Conservation (phyloP, 2,888 invertebrate genomes). For the Eilema caniola region DNA sequence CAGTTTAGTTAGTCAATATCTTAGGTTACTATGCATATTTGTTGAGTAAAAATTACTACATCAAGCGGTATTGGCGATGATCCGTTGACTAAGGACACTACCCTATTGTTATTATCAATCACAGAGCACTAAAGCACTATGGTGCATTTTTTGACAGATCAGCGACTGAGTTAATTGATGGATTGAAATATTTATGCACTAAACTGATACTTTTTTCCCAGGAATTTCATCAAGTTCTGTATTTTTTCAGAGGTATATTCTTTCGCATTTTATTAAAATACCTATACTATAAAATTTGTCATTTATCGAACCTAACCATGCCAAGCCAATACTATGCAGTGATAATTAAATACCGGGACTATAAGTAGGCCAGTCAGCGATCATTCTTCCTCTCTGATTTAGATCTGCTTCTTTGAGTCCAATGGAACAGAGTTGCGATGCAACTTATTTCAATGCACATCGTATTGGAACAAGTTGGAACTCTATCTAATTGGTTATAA, state of each 20-base stretch:
- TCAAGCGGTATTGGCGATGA: no score
- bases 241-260: not conserved
- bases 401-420: not conserved
- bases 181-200: not conserved
- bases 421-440: not conserved
- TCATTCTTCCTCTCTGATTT: not conserved
- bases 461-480: no score
- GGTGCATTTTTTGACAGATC: not conserved
- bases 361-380: not conserved
- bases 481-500: no score
- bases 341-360: not conserved
- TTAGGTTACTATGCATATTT: no score
- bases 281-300: not conserved
- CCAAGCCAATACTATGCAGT: no score
- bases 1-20: no score
- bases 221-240: no score
- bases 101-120: no score
- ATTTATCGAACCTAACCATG: no score
- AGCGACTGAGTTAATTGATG: not conserved
- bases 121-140: slow-evolving; percentile 1
- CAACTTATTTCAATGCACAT: not conserved
- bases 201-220: not conserved
- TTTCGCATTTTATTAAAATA: not conserved
- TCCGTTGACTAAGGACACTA: no score
- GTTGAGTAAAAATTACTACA: no score